Evolutionary conservation across 2,113 vertebrate species (phyloP).

Genomic region (Rhineura floridana): DNA sequence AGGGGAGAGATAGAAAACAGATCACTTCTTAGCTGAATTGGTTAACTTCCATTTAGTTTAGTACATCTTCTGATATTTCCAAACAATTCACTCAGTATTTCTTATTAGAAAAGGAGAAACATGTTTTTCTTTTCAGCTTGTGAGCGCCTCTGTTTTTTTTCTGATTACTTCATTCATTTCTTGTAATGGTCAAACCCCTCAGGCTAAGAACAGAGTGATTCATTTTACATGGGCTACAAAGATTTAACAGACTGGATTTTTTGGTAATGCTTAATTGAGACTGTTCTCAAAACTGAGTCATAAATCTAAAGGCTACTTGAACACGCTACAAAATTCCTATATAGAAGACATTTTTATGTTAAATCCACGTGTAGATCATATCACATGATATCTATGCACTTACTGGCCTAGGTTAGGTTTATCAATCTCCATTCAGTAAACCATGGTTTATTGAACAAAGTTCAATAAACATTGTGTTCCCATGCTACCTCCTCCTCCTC

Average conservation of each 20-base stretch:
- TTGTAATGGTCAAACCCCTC: conserved; percentile 60
- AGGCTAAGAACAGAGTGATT: conserved; percentile 68
- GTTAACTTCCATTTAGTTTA: conserved; percentile 66
- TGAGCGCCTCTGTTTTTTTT: conserved; percentile 18
- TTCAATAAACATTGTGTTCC: neutral
- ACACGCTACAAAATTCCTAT: neutral
- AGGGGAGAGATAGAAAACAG: conserved; percentile 51
- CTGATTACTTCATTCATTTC: conserved; percentile 73
- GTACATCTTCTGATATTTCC: conserved; percentile 65
- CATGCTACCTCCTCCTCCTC: neutral
- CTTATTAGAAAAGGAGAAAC: conserved; percentile 66
- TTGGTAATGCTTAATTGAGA: conserved; percentile 48
- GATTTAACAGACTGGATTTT: conserved; percentile 65
- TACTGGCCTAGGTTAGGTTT: neutral
- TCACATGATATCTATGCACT: conserved; percentile 1
- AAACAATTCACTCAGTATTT: conserved; percentile 64
- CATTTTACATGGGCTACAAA: conserved; percentile 64
- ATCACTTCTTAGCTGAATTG: conserved; percentile 16
- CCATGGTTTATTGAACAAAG: neutral
- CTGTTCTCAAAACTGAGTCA: conserved; percentile 49
- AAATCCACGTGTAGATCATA: neutral
- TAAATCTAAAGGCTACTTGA: conserved; percentile 18
- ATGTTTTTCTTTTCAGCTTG: conserved; percentile 37
- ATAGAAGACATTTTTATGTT: neutral
- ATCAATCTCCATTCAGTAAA: neutral